Evolutionary conservation across 2,888 invertebrate species (phyloP), one percentile per base, ranked within the genome.

Genomic region (Chloromyia formosa): DNA sequence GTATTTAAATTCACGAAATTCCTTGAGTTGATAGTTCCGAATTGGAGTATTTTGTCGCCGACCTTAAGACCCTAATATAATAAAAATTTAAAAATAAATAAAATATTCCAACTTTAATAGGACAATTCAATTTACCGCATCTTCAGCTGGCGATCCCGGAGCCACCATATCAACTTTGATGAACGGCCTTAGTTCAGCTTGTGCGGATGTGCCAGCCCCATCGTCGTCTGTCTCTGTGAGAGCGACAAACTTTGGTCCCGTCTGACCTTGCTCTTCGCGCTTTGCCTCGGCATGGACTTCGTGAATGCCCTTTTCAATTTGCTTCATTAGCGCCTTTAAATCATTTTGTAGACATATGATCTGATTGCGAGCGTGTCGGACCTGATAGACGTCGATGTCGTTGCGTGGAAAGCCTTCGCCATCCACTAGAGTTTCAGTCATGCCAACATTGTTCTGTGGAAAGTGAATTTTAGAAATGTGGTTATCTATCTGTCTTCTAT

Each of bases 291-390:
- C 82, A 79, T 92, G 91, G 1, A 92, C 87, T 76, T 89, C 88
- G 75, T 90, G 88, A 7, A 97, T 84, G 1, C 92, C 92, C 4
- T 75, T 77, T 82, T 97, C 96, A 79, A 98, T 96, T 82, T 90
- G 88, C 78, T 90, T 90, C 93, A 96, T 95, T 42, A 97, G 75
- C 1, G 86, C 88, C 83, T 93, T 94, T 82, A 94, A 92, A 84
- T 98, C 97, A 86, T 96, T 97, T 85, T 93, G 94, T 20, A 96
- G 87, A 83, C 97, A 95, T 82, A 94, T 94, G 74, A 98, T 95
- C 80, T 90, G 89, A 81, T 96, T 94, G 62, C 98, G 89, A 0
- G 97, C 94, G 82, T 93, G 91, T 72, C 97, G 89, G 0, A 97
- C 95, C 87, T 95, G 93, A 83, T 94, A 94, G 0, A 97, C 91